A percentile compares a stretch with the other conserved stretches of the same genome.
phyloP scores from a whole-genome alignment of 92 coral and sea anemone species.

The Umimayanthus chanpuru region DNA sequence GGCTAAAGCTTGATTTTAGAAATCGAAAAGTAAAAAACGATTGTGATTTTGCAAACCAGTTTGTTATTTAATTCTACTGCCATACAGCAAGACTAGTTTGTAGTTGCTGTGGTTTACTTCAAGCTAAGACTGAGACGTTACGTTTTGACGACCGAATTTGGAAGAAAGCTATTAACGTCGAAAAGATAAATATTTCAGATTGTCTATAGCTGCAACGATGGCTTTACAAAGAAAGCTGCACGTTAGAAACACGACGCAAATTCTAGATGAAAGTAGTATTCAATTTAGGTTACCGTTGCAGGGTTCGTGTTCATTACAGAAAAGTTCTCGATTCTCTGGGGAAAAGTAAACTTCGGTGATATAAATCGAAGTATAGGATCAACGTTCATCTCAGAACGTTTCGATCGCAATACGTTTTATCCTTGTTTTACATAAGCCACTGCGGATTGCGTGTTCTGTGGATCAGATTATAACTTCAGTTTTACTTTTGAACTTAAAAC shows the following conservation, averaged over 20 bases:
- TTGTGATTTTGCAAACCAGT: not conserved
- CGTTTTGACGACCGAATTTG: not conserved
- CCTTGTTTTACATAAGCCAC: not conserved
- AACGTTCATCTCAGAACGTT: not conserved
- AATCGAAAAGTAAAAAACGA: not conserved
- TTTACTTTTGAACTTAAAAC: not conserved
- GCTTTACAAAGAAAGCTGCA: not conserved
- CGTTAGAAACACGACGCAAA: not conserved
- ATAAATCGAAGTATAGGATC: too few species aligned
- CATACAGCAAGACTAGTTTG: not conserved
- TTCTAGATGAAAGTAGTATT: not conserved
- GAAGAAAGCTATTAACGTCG: not conserved
- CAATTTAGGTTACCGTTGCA: not conserved
- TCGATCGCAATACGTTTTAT: not conserved
- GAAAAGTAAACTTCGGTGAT: not conserved
- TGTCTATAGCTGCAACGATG: not conserved
- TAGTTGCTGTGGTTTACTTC: not conserved
- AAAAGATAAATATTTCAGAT: too few species aligned
- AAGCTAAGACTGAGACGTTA: too few species aligned
- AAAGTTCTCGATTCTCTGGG: not conserved
- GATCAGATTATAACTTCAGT: not conserved
- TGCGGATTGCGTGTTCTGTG: not conserved
- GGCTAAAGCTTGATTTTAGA: slow-evolving; percentile 17
- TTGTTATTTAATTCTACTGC: slow-evolving; percentile 1
- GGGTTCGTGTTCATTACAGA: not conserved